These are phyloP conservation scores for Urosaurus nigricauda DNA, from an alignment of 2,797 vertebrate genomes.

Conservation along the genomic window DNA sequence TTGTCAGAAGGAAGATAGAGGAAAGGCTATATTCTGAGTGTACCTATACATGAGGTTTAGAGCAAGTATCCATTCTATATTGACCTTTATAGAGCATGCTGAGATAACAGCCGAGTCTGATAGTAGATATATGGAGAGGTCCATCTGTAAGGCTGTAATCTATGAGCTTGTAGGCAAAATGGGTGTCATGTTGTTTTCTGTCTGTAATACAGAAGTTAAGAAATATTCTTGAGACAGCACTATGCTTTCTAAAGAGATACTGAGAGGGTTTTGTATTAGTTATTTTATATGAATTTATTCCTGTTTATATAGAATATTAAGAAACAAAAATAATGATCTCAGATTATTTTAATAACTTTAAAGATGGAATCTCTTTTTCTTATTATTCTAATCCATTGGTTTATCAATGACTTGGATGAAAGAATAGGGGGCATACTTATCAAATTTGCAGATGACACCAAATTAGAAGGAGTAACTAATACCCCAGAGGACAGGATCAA, in stretches of 20 bases:
- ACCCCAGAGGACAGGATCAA: too few relatives aligned
- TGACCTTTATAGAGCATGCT: background rate
- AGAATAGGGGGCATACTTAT: too few relatives aligned
- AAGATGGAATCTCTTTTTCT: too few relatives aligned
- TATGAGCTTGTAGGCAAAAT: background rate
- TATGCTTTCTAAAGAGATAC: background rate
- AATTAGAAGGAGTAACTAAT: too few relatives aligned
- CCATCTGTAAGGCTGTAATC: background rate
- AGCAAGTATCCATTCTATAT: background rate
- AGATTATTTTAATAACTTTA: too few relatives aligned
- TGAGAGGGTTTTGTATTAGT: background rate
- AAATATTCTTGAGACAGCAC: background rate
- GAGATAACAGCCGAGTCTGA: background rate
- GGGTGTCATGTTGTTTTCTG: background rate
- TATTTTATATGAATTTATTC: background rate
- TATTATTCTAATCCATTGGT: too few relatives aligned
- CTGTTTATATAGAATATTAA: background rate
- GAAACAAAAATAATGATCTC: too few relatives aligned
- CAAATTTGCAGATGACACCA: too few relatives aligned
- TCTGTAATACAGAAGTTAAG: background rate
- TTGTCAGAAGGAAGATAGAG: background rate
- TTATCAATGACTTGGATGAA: too few relatives aligned
- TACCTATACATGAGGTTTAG: background rate
- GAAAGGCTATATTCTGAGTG: background rate
- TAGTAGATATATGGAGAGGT: background rate